Base-by-base conservation (phyloP, 2,113 vertebrate genomes). In the Lampris incognitus region DNA sequence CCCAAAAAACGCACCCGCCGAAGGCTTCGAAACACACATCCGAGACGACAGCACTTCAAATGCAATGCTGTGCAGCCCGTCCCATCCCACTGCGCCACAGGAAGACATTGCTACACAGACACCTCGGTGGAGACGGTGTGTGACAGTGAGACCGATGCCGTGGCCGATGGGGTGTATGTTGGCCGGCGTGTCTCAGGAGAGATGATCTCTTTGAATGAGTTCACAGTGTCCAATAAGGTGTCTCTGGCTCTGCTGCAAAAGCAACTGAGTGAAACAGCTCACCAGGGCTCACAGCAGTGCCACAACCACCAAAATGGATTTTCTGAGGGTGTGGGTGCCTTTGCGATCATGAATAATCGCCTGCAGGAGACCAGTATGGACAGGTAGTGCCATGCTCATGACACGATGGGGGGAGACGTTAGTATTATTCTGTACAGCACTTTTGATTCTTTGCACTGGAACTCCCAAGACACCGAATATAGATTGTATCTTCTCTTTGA, bases 201-300 rank as follows among this genome's bases (percentile, higher is more conserved):
- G 84, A 94, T 95, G 95, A 95, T 94, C 72, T 94, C 93, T 2
- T 91, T 94, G 67, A 93, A 93, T 52, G 94, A 95, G 82, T 94
- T 95, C 69, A 92, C 91, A 88, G 91, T 91, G 66, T 89, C 92
- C 70, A 92, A 94, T 67, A 93, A 94, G 69, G 93, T 95, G 54
- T 94, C 95, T 78, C 85, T 95, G 78, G 95, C 94, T 0, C 84
- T 95, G 86, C 88, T 95, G 76, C 94, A 94, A 85, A 95, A 95
- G 69, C 93, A 94, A 74, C 88, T 95, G 80, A 94, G 93, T 3
- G 94, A 95, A 84, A 94, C 94, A 0, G 93, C 93, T 44, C 93
- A 94, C 9, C 92, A 93, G 65, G 92, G 93, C 60, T 92, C 93
- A 0, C 89, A 91, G 40, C 93, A 91, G 68, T 92, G 92, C 79